phyloP scores from a whole-genome alignment of 2,888 invertebrate species.

The Petrolisthes manimaculis region DNA sequence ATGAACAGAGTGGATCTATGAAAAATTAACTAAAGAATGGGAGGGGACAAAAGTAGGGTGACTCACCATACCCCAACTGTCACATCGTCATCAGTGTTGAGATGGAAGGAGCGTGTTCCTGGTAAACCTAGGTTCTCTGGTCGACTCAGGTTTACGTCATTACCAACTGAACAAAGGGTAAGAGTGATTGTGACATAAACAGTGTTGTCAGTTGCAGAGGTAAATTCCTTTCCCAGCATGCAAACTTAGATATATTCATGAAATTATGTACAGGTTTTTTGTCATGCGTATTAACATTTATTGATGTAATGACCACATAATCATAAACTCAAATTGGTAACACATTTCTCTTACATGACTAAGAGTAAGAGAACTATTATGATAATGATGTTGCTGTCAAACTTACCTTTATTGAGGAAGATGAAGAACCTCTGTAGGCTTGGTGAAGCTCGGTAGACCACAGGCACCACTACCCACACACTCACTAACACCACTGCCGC shows the following conservation, averaged over 20 bases:
- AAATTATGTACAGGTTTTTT: too few species aligned
- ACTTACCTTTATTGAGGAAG: conserved; percentile 28
- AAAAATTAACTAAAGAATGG: too few species aligned
- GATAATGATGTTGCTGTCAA: neutral
- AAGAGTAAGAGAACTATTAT: neutral
- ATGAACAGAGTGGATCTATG: too few species aligned
- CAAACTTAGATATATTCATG: too few species aligned
- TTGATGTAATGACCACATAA: neutral
- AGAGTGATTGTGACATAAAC: neutral
- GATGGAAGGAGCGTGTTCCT: conserved; percentile 78
- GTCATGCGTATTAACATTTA: neutral
- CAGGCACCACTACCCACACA: conserved; percentile 26
- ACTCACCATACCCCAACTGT: conserved; percentile 75
- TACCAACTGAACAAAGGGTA: conserved; percentile 28
- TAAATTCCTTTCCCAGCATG: too few species aligned
- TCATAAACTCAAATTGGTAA: neutral
- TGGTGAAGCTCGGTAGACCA: conserved; percentile 30
- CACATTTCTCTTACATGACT: neutral
- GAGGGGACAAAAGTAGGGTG: too few species aligned
- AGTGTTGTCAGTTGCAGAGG: too few species aligned
- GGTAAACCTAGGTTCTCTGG: conserved; percentile 75
- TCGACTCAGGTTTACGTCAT: conserved; percentile 73
- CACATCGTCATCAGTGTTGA: conserved; percentile 74
- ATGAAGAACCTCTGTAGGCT: conserved; percentile 23
- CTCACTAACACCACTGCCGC: neutral